Evolutionary conservation across 1,140 invertebrate genomes (phyloP).

Genomic region (Trichonephila inaurata): DNA sequence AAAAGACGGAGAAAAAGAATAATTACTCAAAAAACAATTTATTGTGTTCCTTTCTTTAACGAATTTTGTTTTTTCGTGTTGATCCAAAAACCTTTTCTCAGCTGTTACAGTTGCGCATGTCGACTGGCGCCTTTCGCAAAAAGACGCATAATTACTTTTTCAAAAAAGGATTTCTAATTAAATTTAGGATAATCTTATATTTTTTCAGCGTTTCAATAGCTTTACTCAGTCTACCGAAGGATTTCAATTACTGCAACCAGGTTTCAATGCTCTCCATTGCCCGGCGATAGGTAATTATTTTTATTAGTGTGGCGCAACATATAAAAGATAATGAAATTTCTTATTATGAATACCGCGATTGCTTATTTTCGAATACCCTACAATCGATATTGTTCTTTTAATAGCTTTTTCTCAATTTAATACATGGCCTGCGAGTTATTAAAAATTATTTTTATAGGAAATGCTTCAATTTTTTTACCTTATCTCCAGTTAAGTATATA

Average conservation of each 20-base stretch:
- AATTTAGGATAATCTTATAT: constrained; percentile 42
- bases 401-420: not conserved
- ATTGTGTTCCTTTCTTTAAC: not conserved
- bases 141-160: constrained; percentile 23
- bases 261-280: constrained; percentile 21
- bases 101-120: constrained; percentile 26
- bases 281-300: constrained; percentile 21
- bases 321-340: constrained; percentile 20
- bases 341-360: constrained; percentile 35
- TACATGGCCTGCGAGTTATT: not conserved
- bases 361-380: not conserved
- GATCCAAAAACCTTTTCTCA: not conserved
- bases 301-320: constrained; percentile 9
- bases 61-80: not conserved
- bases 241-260: constrained; percentile 25
- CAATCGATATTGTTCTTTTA: constrained; percentile 12
- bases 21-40: not conserved
- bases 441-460: no score
- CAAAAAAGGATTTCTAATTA: constrained; percentile 39
- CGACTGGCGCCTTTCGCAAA: not conserved
- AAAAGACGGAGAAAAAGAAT: not conserved
- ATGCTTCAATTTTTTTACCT: no score
- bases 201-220: constrained; percentile 31
- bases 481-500: no score
- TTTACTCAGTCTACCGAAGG: not conserved